Evolutionary conservation across 2,113 vertebrate species (phyloP), one percentile per base, ranked within the genome.

Genomic region (Xenopus tropicalis): DNA sequence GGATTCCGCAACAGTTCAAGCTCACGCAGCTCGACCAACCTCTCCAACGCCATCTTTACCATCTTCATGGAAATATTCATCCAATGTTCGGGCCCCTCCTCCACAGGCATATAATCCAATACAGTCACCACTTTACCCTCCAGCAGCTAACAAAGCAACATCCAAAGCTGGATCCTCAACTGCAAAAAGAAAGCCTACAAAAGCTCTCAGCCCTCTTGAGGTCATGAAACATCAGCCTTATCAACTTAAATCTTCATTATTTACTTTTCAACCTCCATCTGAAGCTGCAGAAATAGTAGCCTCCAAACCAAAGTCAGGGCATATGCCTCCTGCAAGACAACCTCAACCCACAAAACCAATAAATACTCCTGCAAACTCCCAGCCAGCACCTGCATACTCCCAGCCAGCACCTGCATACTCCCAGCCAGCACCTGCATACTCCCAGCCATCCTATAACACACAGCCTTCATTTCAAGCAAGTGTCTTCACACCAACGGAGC

Each of bases 161-260:
- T 86, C 86, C 11, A 88, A 86, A 16, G 81, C 82, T 1, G 73
- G 58, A 81, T 21, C 88, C 0, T 82, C 84, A 66, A 56, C 82
- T 76, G 77, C 90, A 71, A 91, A 85, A 84, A 84, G 90, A 79
- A 86, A 92, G 90, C 82, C 92, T 63, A 94, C 90, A 70, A 99
- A 98, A 87, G 88, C 89, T 21, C 93, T 99, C 63, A 95, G 91
- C 79, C 88, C 93, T 68, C 78, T 98, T 80, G 95, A 99, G 80
- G 94, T 99, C 72, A 99, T 99, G 97, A 98, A 97, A 79, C 96
- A 98, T 82, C 93, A 98, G 20, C 96, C 96, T 0, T 98, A 99
- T 75, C 96, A 99, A 81, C 91, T 99, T 0, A 93, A 91, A 23
- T 89, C 96, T 0, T 95, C 97, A 61, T 88, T 99, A 82, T 99